These are phyloP conservation scores for Trypoxylus dichotomus DNA, from an alignment of 1,140 invertebrate genomes.

Conservation along the genomic window DNA sequence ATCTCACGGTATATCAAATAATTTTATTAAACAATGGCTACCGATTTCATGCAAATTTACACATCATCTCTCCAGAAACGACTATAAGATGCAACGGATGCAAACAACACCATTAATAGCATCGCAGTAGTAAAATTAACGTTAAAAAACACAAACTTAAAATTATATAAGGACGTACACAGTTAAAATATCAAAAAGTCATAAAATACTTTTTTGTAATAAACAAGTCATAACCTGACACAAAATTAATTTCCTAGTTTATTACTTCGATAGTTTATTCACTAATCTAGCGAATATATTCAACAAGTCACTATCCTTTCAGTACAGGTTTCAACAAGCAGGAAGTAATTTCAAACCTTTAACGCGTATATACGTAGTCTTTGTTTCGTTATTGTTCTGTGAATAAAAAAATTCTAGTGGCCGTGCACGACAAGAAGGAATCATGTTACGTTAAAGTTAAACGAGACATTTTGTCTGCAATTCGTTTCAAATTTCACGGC, in stretches of 20 bases:
- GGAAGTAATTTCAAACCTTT: background rate
- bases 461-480: background rate
- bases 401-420: background rate
- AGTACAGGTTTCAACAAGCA: constrained; percentile 4
- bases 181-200: too few species aligned
- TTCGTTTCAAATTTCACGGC: constrained; percentile 1
- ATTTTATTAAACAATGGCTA: too few species aligned
- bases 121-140: too few species aligned
- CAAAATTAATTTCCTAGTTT: background rate
- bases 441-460: background rate
- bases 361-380: constrained; percentile 1
- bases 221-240: too few species aligned
- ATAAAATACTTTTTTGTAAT: too few species aligned
- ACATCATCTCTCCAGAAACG: too few species aligned
- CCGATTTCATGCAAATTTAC: too few species aligned
- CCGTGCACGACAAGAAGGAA: background rate
- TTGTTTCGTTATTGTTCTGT: background rate
- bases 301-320: background rate
- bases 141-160: too few species aligned
- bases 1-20: too few species aligned
- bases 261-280: background rate
- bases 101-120: too few species aligned
- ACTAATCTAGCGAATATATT: background rate
- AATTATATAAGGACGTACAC: too few species aligned
- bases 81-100: too few species aligned